phyloP scores from a whole-genome alignment of 2,888 invertebrate genomes.

The Drosophila paranaensis region DNA sequence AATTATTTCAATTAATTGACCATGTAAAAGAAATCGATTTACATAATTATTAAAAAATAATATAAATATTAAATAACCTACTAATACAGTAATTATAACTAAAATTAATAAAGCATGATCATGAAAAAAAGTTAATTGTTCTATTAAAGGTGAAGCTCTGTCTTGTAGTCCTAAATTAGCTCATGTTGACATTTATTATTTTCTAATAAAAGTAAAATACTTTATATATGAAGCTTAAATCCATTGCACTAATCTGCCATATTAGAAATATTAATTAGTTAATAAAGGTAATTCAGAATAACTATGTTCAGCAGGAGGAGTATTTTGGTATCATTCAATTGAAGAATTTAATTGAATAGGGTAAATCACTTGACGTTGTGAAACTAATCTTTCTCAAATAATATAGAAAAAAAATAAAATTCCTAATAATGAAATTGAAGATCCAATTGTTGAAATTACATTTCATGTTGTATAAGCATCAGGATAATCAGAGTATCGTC shows the following conservation, averaged over 20 bases:
- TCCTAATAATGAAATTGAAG: not conserved
- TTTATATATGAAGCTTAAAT: constrained; percentile 89
- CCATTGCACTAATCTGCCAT: constrained; percentile 88
- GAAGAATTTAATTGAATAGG: constrained; percentile 79
- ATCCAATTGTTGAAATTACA: constrained; percentile 70
- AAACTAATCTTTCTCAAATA: not conserved
- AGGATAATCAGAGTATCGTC: constrained; percentile 91
- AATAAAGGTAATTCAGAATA: constrained; percentile 87
- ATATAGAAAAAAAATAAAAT: not conserved
- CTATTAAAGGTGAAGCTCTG: constrained; percentile 88
- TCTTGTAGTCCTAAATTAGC: constrained; percentile 87
- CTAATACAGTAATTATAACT: constrained; percentile 87
- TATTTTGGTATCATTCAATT: constrained; percentile 88
- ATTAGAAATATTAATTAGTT: constrained; percentile 87
- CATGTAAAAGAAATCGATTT: constrained; percentile 87
- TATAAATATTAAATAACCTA: constrained; percentile 87
- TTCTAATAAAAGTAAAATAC: constrained; percentile 87
- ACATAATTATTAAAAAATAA: constrained; percentile 87
- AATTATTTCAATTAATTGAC: constrained; percentile 88
- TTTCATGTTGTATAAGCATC: constrained; percentile 89
- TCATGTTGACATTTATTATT: constrained; percentile 86
- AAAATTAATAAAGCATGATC: constrained; percentile 88
- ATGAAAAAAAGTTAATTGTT: constrained; percentile 88
- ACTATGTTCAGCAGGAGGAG: constrained; percentile 85
- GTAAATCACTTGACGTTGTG: not conserved